These are phyloP conservation scores for Amphipyra tragopoginis DNA, from an alignment of 2,888 invertebrate genomes.

Conservation along the genomic window DNA sequence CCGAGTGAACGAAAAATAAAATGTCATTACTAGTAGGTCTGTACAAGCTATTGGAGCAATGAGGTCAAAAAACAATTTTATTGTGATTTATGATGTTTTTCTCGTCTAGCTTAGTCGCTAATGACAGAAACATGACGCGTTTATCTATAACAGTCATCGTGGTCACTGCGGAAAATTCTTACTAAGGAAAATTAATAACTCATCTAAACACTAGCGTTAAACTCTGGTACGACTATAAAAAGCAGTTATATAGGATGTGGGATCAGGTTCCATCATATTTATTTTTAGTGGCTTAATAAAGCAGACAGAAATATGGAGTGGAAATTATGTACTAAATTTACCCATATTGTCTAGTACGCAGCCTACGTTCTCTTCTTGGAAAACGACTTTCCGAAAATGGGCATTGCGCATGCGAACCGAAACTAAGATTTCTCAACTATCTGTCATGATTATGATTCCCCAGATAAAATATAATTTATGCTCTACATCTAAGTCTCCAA, in stretches of 20 bases:
- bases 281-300: conserved; percentile 22
- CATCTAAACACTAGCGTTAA: conserved; percentile 13
- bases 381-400: conserved; percentile 24
- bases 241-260: conserved; percentile 6
- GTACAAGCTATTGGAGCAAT: conserved; percentile 3
- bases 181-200: conserved; percentile 39
- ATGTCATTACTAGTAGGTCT: neutral
- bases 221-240: conserved; percentile 24
- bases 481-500: conserved; percentile 8
- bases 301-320: conserved; percentile 25
- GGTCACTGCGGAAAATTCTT: conserved; percentile 35
- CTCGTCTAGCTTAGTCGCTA: conserved; percentile 15
- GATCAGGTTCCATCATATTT: conserved; percentile 17
- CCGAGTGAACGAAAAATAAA: neutral
- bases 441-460: conserved; percentile 7
- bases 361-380: conserved; percentile 32
- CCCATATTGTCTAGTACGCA: conserved; percentile 30
- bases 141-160: conserved; percentile 27
- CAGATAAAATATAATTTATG: conserved; percentile 37
- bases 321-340: conserved; percentile 47
- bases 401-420: conserved; percentile 23
- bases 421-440: conserved; percentile 23
- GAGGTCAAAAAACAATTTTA: conserved; percentile 40
- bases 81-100: conserved; percentile 34
- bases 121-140: conserved; percentile 42